phyloP scores from a whole-genome alignment of 2,797 vertebrate genomes.

The Buphagus erythrorhynchus region DNA sequence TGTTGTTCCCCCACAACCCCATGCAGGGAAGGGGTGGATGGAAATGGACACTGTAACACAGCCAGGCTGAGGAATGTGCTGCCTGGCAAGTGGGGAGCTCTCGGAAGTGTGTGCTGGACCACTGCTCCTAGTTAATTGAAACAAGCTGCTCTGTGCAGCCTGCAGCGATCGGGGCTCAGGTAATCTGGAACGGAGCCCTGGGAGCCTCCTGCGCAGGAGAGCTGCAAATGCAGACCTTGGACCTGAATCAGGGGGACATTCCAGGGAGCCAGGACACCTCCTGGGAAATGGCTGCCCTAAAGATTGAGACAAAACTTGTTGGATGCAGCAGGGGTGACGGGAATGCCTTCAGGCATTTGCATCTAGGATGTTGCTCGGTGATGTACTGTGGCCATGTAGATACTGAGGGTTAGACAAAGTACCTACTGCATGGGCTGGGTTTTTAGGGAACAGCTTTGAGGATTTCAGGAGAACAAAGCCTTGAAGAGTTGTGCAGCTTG shows the following conservation, averaged over 20 bases:
- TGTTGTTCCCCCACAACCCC: background rate
- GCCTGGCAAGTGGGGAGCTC: background rate
- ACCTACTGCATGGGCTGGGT: background rate
- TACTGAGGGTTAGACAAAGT: no score
- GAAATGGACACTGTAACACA: background rate
- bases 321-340: background rate
- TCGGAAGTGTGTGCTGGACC: background rate
- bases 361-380: background rate
- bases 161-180: background rate
- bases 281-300: accelerated
- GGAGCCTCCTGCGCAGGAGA: accelerated
- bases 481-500: background rate
- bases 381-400: background rate
- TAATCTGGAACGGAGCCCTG: background rate
- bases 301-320: accelerated
- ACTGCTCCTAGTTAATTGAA: background rate
- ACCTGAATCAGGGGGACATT: background rate
- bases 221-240: background rate
- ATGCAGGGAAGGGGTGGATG: background rate
- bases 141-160: background rate
- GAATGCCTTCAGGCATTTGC: background rate
- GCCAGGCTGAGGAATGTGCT: background rate
- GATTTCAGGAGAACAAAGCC: background rate
- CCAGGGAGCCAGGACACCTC: background rate
- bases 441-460: background rate